Conservation (phyloP, 2,113 vertebrate genomes). For the Nothobranchius furzeri region DNA sequence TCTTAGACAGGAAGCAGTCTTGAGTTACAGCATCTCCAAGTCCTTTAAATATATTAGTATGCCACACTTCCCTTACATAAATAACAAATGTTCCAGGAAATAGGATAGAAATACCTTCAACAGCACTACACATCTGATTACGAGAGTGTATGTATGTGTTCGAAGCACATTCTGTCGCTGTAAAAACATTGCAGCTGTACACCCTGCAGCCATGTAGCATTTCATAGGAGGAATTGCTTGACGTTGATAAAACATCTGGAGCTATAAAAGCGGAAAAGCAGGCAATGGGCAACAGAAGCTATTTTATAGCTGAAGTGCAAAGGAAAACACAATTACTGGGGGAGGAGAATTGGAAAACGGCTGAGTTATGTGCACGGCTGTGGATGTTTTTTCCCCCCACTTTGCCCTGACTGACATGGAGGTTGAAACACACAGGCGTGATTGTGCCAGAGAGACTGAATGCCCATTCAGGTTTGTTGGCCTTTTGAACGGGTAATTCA, state of each 20-base stretch:
- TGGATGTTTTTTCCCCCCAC: constrained; percentile 27
- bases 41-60: too few relatives aligned
- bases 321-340: constrained; percentile 58
- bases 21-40: too few relatives aligned
- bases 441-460: constrained; percentile 41
- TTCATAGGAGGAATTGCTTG: constrained; percentile 37
- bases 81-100: neutral
- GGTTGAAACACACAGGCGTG: constrained; percentile 33
- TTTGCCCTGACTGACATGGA: constrained; percentile 22
- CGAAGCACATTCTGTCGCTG: neutral
- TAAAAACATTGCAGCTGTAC: constrained; percentile 26
- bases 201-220: constrained; percentile 26
- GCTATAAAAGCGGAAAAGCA: constrained; percentile 32
- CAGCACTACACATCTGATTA: neutral
- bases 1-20: too few relatives aligned
- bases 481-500: constrained; percentile 20
- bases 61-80: neutral
- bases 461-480: neutral
- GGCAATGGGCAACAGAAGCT: constrained; percentile 42
- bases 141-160: neutral
- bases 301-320: constrained; percentile 54
- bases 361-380: constrained; percentile 50
- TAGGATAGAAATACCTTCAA: neutral
- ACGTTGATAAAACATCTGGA: constrained; percentile 64
- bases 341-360: constrained; percentile 27